Conservation (phyloP, 2,113 vertebrate genomes). For the human (Homo sapiens) region GRCh38 chr7:79006001-79006500, state of each 20-base stretch:
- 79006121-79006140: neutral
- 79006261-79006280: neutral
- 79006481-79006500: neutral
- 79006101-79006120: neutral
- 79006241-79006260: neutral
- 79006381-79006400: neutral
- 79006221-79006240: conserved; percentile 7
- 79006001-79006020: neutral
- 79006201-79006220: neutral
- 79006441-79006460: neutral
- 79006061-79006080: neutral
- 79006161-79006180: neutral
- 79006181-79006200: neutral
- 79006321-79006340: neutral
- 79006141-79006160: neutral
- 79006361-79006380: neutral
- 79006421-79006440: neutral
- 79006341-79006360: neutral
- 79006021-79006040: neutral
- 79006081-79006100: neutral
- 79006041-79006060: neutral
- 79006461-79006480: neutral
- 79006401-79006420: neutral
- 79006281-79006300: neutral
- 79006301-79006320: neutral